Percentiles rank a stretch among this genome's conserved stretches.
Evolutionary conservation across 2,888 invertebrate genomes (phyloP).

Genomic region (Venusia cambrica): DNA sequence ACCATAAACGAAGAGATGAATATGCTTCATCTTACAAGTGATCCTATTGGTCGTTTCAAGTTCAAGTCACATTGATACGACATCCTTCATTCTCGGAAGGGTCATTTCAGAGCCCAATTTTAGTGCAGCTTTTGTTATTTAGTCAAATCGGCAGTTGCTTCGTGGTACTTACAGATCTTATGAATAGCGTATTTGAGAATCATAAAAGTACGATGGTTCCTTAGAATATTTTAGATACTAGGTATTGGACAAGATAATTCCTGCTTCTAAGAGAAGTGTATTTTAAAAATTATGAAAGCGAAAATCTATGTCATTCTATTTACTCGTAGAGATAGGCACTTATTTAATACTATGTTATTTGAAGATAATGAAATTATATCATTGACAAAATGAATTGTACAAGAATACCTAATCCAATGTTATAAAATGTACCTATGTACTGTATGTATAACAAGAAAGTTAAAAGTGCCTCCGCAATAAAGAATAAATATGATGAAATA

Average conservation of each 20-base stretch:
- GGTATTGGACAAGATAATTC: slow-evolving; percentile 1
- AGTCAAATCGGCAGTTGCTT: slow-evolving; percentile 28
- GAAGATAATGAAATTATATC: too few relatives aligned
- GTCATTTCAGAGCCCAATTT: slow-evolving; percentile 5
- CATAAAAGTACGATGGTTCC: slow-evolving; percentile 6
- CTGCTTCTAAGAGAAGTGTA: slow-evolving; percentile 8
- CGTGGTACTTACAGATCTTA: slow-evolving; percentile 31
- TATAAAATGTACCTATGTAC: too few relatives aligned
- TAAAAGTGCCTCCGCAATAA: too few relatives aligned
- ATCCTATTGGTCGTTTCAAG: background rate
- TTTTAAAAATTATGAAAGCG: too few relatives aligned
- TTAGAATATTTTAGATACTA: slow-evolving; percentile 1
- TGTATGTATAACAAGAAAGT: too few relatives aligned
- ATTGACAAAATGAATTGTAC: too few relatives aligned
- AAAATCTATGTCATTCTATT: too few relatives aligned
- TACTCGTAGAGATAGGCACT: too few relatives aligned
- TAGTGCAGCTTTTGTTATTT: slow-evolving; percentile 27
- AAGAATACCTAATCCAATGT: too few relatives aligned
- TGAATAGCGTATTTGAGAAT: slow-evolving; percentile 27
- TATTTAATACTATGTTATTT: too few relatives aligned
- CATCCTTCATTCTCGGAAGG: slow-evolving; percentile 7
- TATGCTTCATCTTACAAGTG: background rate
- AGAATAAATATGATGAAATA: too few relatives aligned
- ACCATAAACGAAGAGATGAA: background rate
- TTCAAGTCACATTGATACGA: slow-evolving; percentile 4